Base-by-base conservation (phyloP, 2,113 vertebrate species). In the Turdus rufiventris region DNA sequence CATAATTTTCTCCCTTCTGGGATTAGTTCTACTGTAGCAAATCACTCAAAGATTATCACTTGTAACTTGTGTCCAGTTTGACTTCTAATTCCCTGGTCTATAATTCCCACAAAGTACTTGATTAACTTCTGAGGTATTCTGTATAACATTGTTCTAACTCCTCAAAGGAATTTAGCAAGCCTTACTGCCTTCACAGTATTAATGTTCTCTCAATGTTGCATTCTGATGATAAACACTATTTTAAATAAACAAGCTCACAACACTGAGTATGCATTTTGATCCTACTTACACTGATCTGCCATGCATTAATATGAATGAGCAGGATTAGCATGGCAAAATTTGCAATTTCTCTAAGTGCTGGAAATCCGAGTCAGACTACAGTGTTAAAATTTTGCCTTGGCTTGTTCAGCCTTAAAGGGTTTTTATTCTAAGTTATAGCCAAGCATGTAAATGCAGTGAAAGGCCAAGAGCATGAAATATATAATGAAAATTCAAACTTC, bases 251-350 rank as follows among this genome's bases (percentile, higher is more conserved):
- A 96, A 94, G 26, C 40, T 31, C 83, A 60, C 73, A 71, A 79
- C 73, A 78, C 65, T 43, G 87, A 90, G 70, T 53, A n/a, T 85
- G 62, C 72, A 92, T 95, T 97, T 95, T 85, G 76, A 94, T 91
- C 58, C 21, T 61, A n/a, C 76, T 63, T 71, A 80, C 36, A n/a
- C 50, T 85, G 85, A 87, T 95, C 82, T 90, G 61, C 24, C 13
- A 23, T 51, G 58, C 70, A 95, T 97, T 93, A 92, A 92, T 95
- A 96, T 89, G 94, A 96, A 95, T 91, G 88, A 96, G 58, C 21
- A 53, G 76, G 73, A 95, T 96, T 94, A 96, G 38, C 54, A 78
- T 75, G 76, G 72, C 54, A 68, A 88, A 88, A 91, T 75, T 23
- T 90, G 78, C 72, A 62, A 18, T 79, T 91, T 66, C 58, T 77